Conservation (phyloP, 2,113 vertebrate genomes). For the Danionella cerebrum region DNA sequence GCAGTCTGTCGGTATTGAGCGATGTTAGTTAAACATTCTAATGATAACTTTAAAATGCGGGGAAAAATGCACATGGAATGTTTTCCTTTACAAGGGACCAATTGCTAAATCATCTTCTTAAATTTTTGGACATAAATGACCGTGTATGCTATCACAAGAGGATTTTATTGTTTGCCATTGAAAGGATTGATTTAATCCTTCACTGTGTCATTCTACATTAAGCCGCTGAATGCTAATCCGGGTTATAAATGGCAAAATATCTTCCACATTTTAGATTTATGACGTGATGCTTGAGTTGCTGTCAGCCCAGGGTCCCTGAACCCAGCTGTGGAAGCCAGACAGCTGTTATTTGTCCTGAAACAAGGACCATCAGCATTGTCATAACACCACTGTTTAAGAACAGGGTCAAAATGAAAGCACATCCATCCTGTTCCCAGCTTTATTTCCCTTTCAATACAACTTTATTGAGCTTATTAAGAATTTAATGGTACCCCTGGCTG, state of each 20-base stretch:
- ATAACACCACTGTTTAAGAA: background rate
- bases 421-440: background rate
- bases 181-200: constrained; percentile 8
- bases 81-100: background rate
- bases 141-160: constrained; percentile 2
- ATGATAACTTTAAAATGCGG: background rate
- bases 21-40: too few relatives aligned
- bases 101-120: background rate
- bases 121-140: background rate
- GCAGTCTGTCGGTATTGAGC: too few relatives aligned
- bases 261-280: constrained; percentile 10
- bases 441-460: constrained; percentile 7
- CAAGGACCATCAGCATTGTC: background rate
- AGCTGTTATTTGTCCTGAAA: background rate
- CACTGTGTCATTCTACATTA: constrained; percentile 3
- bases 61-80: background rate
- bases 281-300: background rate
- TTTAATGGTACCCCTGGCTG: constrained; percentile 12
- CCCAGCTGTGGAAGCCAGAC: background rate
- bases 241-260: constrained; percentile 23
- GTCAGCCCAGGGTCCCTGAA: background rate
- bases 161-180: constrained; percentile 6
- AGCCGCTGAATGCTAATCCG: constrained; percentile 6
- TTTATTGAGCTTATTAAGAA: constrained; percentile 31
- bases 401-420: background rate